Evolutionary conservation across 2,113 vertebrate species (phyloP).

Genomic region (Tricholaema leucomelas): DNA sequence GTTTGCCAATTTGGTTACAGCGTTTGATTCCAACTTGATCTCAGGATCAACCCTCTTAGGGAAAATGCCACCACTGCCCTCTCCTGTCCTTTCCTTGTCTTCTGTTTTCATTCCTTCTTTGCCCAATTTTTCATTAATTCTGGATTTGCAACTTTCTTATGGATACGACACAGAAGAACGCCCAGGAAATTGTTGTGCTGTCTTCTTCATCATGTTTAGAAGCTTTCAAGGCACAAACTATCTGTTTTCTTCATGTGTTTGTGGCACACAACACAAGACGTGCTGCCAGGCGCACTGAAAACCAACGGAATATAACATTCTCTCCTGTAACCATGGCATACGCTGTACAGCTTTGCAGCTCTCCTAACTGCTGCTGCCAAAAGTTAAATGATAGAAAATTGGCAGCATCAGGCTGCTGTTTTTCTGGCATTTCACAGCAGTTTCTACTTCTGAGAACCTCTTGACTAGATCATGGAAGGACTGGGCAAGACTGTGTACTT

Average conservation of each 20-base stretch:
- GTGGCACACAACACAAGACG: not conserved
- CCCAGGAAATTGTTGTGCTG: not conserved
- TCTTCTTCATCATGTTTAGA: not conserved
- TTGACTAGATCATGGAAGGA: not conserved
- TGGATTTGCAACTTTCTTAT: not conserved
- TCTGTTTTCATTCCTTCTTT: not conserved
- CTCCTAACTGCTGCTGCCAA: not conserved
- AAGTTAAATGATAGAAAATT: not conserved
- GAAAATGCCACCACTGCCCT: slow-evolving; percentile 66
- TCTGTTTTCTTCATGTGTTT: not conserved
- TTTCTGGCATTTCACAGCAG: not conserved
- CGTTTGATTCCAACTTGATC: not conserved
- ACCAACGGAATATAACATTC: not conserved
- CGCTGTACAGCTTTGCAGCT: not conserved
- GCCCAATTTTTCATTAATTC: not conserved
- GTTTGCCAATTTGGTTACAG: not conserved
- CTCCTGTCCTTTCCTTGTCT: slow-evolving; percentile 56
- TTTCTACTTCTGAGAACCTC: not conserved
- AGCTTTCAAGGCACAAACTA: not conserved
- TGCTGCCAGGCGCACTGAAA: not conserved
- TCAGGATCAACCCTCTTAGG: not conserved
- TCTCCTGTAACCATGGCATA: not conserved
- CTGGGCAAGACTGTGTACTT: not conserved
- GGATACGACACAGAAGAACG: not conserved
- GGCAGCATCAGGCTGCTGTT: not conserved